Evolutionary conservation across 2,888 invertebrate genomes (phyloP).

Genomic region (Conus canariensis): DNA sequence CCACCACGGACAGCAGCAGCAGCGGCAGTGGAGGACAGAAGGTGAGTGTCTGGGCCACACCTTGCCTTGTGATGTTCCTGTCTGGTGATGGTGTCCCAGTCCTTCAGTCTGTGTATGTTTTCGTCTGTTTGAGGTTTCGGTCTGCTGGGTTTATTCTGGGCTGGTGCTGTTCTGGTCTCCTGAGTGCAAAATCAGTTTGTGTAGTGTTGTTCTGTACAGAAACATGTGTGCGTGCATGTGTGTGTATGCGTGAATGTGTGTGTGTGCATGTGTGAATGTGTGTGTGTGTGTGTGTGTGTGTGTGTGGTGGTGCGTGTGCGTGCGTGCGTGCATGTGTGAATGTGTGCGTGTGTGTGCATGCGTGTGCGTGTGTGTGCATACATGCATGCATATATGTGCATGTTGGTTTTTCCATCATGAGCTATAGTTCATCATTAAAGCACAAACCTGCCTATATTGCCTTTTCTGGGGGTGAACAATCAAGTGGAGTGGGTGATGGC

Average conservation of each 20-base stretch:
- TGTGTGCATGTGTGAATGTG: neutral
- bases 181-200: neutral
- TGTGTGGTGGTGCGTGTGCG: neutral
- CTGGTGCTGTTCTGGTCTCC: neutral
- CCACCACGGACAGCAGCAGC: constrained; percentile 91
- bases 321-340: neutral
- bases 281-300: constrained; percentile 6
- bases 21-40: constrained; percentile 84
- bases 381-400: neutral
- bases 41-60: neutral
- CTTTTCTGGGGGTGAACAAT: no score
- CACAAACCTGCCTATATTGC: no score
- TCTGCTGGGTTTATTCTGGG: neutral
- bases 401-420: no score
- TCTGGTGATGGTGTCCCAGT: neutral
- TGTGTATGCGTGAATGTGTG: neutral
- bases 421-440: no score
- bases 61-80: neutral
- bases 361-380: neutral
- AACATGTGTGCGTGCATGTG: neutral
- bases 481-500: no score
- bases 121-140: neutral
- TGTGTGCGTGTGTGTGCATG: neutral
- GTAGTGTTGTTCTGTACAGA: no score
- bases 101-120: neutral